phyloP scores from a whole-genome alignment of 1,140 invertebrate species.

The Drosophila elegans region DNA sequence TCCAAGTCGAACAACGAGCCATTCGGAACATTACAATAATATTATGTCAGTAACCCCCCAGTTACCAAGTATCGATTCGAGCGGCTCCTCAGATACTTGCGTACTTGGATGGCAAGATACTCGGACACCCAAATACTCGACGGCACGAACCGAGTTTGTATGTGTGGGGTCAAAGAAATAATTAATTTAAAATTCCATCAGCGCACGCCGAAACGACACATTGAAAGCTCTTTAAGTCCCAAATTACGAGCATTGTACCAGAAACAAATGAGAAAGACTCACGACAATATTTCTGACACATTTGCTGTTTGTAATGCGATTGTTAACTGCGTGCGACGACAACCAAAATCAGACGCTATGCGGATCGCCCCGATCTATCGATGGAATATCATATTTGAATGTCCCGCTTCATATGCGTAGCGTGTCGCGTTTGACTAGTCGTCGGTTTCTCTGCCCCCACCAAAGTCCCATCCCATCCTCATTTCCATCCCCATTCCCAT shows the following conservation, averaged over 20 bases:
- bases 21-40: slow-evolving; percentile 74
- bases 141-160: slow-evolving; percentile 43
- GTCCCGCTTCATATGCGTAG: slow-evolving; percentile 34
- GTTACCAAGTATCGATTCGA: slow-evolving; percentile 24
- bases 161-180: slow-evolving; percentile 83
- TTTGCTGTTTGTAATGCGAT: slow-evolving; percentile 76
- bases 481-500: neutral
- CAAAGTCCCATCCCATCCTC: slow-evolving; percentile 10
- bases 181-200: slow-evolving; percentile 82
- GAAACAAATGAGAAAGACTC: slow-evolving; percentile 74
- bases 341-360: slow-evolving; percentile 54
- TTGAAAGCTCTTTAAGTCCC: slow-evolving; percentile 83
- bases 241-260: slow-evolving; percentile 82
- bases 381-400: slow-evolving; percentile 43
- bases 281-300: slow-evolving; percentile 81
- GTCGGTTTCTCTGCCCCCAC: slow-evolving; percentile 27
- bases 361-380: slow-evolving; percentile 39
- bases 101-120: slow-evolving; percentile 24
- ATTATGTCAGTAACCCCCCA: slow-evolving; percentile 72
- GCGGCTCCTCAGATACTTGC: slow-evolving; percentile 37
- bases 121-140: slow-evolving; percentile 19
- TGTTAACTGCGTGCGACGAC: slow-evolving; percentile 69
- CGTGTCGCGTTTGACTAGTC: slow-evolving; percentile 22
- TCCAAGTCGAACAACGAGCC: slow-evolving; percentile 34
- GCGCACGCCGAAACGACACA: slow-evolving; percentile 78